Conservation (phyloP, 2,888 invertebrate genomes). For the Trissolcus japonicus region DNA sequence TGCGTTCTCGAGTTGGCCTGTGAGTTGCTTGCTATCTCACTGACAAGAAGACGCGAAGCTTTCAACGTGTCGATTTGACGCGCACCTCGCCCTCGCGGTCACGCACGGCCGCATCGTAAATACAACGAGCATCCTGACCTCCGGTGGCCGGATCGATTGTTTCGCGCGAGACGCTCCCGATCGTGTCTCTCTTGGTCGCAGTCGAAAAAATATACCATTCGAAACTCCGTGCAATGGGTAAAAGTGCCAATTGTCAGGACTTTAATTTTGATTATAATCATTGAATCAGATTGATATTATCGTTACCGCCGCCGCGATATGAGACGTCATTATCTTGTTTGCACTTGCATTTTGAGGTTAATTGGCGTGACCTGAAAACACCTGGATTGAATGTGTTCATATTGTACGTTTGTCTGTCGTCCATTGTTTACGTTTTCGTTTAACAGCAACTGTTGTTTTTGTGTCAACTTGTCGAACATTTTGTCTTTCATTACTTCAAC, state of each 20-base stretch:
- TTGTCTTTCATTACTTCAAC: too few species aligned
- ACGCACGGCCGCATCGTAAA: conserved; percentile 6
- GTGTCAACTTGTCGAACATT: too few species aligned
- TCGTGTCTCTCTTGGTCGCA: not conserved
- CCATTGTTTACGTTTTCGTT: too few species aligned
- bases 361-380: too few species aligned
- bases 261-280: not conserved
- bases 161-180: conserved; percentile 6
- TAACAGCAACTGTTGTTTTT: too few species aligned
- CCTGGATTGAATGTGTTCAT: too few species aligned
- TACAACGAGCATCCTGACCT: not conserved
- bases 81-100: conserved; percentile 9
- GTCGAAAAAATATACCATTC: too few species aligned
- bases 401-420: too few species aligned
- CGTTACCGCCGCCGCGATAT: not conserved
- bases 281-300: not conserved
- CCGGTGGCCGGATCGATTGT: conserved; percentile 15
- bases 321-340: too few species aligned
- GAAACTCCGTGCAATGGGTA: conserved; percentile 6
- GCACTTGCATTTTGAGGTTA: too few species aligned
- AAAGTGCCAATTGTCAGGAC: conserved; percentile 1
- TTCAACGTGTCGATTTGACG: conserved; percentile 34
- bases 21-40: conserved; percentile 27
- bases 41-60: conserved; percentile 41
- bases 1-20: conserved; percentile 15